Base-by-base conservation (phyloP, 2,113 vertebrate genomes). In the Sminthopsis crassicaudata region DNA sequence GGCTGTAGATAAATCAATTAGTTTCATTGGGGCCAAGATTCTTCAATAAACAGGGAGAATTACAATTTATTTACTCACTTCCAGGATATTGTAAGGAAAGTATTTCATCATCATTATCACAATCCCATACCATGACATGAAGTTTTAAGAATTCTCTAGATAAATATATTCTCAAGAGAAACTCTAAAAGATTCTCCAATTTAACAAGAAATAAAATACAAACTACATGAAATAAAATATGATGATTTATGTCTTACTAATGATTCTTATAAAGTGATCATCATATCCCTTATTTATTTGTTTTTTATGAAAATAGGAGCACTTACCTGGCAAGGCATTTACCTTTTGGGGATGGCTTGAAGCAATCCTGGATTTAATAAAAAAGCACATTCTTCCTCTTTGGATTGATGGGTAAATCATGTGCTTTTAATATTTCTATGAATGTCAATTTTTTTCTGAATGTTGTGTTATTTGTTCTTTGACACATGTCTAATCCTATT, bases 261-360 rank as follows among this genome's bases (percentile, higher is more conserved):
- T n/a, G 46, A 50, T 95, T 60, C 2, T 91, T 36, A n/a, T 91
- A 90, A 27, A 36, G 53, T 53, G 91, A 26, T 92, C 27, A 92
- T 96, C 92, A 48, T 26, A 76, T 76, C 36, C 0, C 90, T 22
- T 93, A 26, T 91, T 8, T 26, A 94, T 95, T 90, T 52, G 2
- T 53, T 52, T 96, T 95, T 30, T 51, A 84, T 84, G n/a, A 84
- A 6, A 91, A 67, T 42, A 99, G 99, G 99, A 99, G 97, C 99
- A 99, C 96, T 99, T 99, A 96, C 99, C 99, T 93, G 99, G 99
- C 24, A 99, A 99, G 97, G 97, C 99, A 2, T 99, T 99, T 96
- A 99, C 99, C 96, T 99, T 99, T 98, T 99, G 99, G 99, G 98
- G 99, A 92, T 99, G 99, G 99, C 98, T 99, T 76, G 99, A 99